Evolutionary conservation across 2,113 vertebrate genomes (phyloP).

Genomic region (Indicator maculatus): DNA sequence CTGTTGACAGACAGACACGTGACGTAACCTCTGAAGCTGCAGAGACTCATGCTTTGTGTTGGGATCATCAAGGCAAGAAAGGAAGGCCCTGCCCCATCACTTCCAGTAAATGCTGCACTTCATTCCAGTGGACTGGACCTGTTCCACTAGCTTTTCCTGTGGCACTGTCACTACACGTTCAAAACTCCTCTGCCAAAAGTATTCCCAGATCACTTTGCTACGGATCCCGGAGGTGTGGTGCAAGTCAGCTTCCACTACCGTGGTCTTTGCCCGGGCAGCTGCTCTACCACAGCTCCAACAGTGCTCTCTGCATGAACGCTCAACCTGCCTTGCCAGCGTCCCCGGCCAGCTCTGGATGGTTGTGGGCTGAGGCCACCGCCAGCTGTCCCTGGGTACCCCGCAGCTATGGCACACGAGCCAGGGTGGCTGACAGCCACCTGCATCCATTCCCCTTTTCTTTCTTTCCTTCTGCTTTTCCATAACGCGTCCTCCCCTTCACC

Average conservation of each 20-base stretch:
- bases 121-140: fast-evolving
- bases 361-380: not conserved
- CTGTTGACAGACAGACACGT: not conserved
- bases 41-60: too few species aligned
- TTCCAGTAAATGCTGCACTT: not conserved
- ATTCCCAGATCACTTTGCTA: not conserved
- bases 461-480: too few species aligned
- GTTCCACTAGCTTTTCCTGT: not conserved
- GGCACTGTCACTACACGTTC: fast-evolving
- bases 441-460: not conserved
- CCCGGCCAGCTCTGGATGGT: fast-evolving
- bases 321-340: fast-evolving
- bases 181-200: fast-evolving
- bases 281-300: too few species aligned
- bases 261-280: not conserved
- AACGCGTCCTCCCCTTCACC: not conserved
- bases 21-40: not conserved
- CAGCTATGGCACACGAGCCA: not conserved
- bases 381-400: not conserved
- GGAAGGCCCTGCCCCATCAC: not conserved
- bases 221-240: fast-evolving
- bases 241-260: fast-evolving
- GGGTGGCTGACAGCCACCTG: not conserved
- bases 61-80: not conserved
- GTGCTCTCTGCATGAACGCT: fast-evolving